These are phyloP conservation scores for Anguilla pacifica DNA, from an alignment of 2,797 vertebrate genomes.

Conservation along the genomic window DNA sequence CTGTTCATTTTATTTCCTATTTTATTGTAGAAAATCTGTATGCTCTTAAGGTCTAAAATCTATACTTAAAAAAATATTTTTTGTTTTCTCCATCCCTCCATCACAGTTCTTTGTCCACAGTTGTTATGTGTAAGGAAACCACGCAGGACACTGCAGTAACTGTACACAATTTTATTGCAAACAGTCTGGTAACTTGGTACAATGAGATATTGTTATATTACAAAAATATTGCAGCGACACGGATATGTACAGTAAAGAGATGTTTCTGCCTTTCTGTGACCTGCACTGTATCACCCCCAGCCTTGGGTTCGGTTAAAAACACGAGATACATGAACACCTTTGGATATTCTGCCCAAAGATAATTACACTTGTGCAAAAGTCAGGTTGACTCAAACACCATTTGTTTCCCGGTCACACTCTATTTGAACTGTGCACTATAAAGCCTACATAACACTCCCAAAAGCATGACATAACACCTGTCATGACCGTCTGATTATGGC, in stretches of 20 bases:
- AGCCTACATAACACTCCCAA: background rate
- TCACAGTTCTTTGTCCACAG: background rate
- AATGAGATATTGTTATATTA: conserved; percentile 38
- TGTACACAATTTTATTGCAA: conserved; percentile 53
- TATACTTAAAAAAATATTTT: no score
- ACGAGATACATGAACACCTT: background rate
- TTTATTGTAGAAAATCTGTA: no score
- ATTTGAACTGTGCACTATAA: background rate
- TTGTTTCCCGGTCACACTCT: background rate
- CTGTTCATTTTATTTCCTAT: background rate
- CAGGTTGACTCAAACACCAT: background rate
- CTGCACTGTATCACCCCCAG: background rate
- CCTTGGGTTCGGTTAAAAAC: background rate
- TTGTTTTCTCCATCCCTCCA: background rate
- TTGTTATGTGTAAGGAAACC: background rate
- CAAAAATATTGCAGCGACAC: conserved; percentile 41
- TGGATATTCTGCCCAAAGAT: background rate
- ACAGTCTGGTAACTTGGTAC: conserved; percentile 34
- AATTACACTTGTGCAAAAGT: background rate
- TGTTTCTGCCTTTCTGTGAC: background rate
- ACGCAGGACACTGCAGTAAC: conserved; percentile 15
- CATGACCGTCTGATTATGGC: background rate
- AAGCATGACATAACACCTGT: background rate
- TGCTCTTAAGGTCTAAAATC: no score
- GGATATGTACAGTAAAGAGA: conserved; percentile 40